A percentile compares a stretch with the other conserved stretches of the same genome.
These are phyloP conservation scores for Cardiocondyla obscurior DNA, from an alignment of 1,140 invertebrate genomes.

Conservation along the genomic window DNA sequence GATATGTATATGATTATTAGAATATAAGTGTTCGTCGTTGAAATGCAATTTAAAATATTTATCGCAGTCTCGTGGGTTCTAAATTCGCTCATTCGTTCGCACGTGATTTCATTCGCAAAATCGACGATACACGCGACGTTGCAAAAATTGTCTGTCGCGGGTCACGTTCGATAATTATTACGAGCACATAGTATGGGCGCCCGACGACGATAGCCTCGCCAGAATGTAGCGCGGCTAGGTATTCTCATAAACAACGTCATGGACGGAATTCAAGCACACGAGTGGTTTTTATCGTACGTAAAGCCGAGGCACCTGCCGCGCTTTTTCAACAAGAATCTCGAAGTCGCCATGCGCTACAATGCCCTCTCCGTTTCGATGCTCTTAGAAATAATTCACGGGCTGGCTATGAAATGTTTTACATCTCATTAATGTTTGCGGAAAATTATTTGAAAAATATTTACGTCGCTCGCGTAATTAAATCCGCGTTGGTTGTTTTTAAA, in stretches of 20 bases:
- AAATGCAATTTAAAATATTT: too few relatives aligned
- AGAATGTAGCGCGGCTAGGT: constrained; percentile 35
- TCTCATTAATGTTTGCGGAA: not conserved
- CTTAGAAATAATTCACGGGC: constrained; percentile 19
- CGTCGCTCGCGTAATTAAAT: not conserved
- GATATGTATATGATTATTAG: too few relatives aligned
- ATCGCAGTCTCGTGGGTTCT: constrained; percentile 2
- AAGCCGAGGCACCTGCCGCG: constrained; percentile 15
- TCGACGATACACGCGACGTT: not conserved
- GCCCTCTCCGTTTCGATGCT: not conserved
- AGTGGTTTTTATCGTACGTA: constrained; percentile 48
- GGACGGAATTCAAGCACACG: constrained; percentile 48
- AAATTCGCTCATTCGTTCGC: constrained; percentile 2
- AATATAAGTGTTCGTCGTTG: too few relatives aligned
- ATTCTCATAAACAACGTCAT: constrained; percentile 34
- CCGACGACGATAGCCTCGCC: not conserved
- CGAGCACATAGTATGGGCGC: constrained; percentile 34
- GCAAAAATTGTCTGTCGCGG: constrained; percentile 13
- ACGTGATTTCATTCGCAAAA: constrained; percentile 10
- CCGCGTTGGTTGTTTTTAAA: not conserved
- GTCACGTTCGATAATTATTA: constrained; percentile 51
- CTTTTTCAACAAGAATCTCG: constrained; percentile 30
- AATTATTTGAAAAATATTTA: not conserved
- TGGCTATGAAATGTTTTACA: constrained; percentile 14
- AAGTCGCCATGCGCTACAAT: not conserved